Evolutionary conservation across 2,888 invertebrate genomes (phyloP).

Genomic region (Hedya salicella): DNA sequence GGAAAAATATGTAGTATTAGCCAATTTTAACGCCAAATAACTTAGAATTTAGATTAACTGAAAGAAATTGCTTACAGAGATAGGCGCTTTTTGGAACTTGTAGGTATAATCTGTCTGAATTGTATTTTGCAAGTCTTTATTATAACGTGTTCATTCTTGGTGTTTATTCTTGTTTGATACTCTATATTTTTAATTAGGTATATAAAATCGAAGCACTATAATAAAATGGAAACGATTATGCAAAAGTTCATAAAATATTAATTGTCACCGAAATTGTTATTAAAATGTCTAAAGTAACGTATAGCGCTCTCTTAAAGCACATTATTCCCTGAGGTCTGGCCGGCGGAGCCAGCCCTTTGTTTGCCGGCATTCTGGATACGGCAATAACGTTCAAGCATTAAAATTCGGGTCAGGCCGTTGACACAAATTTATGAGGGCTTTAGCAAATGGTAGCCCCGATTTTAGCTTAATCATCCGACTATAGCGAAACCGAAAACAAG

Average conservation of each 20-base stretch:
- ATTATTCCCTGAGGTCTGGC: slow-evolving; percentile 54
- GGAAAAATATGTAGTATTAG: no score
- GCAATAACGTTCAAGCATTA: slow-evolving; percentile 76
- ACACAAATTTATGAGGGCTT: slow-evolving; percentile 78
- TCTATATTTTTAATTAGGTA: no score
- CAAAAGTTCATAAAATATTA: background rate
- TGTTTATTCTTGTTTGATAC: no score
- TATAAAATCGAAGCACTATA: no score
- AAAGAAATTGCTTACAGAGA: no score
- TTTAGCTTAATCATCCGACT: slow-evolving; percentile 50
- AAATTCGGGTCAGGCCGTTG: slow-evolving; percentile 80
- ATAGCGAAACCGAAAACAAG: slow-evolving; percentile 26
- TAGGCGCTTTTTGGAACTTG: no score
- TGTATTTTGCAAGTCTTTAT: no score
- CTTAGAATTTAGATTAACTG: no score
- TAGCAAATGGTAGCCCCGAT: slow-evolving; percentile 67
- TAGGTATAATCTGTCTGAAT: no score
- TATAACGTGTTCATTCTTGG: no score
- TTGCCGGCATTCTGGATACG: slow-evolving; percentile 69
- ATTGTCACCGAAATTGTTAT: background rate
- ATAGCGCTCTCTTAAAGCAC: slow-evolving; percentile 51
- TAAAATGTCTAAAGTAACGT: slow-evolving; percentile 39
- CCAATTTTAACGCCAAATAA: no score
- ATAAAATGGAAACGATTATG: background rate
- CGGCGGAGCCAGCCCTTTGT: slow-evolving; percentile 75